These are phyloP conservation scores for Hydrolagus colliei DNA, from an alignment of 2,797 vertebrate genomes.

Conservation along the genomic window DNA sequence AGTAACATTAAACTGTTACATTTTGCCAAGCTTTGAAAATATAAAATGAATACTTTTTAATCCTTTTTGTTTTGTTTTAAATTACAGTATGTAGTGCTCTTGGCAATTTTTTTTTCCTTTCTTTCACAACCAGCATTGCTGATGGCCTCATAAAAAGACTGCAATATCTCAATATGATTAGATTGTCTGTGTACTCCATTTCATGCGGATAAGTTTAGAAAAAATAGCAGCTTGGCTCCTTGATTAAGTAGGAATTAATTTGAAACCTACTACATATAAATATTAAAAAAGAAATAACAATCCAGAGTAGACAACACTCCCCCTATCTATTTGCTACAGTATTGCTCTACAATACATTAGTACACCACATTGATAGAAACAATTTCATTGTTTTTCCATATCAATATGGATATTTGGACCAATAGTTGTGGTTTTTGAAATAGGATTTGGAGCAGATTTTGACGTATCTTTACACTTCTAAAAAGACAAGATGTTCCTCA, in stretches of 20 bases:
- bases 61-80: not conserved
- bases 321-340: not conserved
- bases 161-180: not conserved
- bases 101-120: not conserved
- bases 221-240: not conserved
- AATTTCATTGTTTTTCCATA: not conserved
- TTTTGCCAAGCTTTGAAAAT: not conserved
- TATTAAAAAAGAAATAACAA: not conserved
- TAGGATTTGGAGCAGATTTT: not conserved
- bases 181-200: not conserved
- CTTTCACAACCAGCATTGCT: not conserved
- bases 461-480: not conserved
- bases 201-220: not conserved
- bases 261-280: not conserved
- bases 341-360: not conserved
- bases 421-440: not conserved
- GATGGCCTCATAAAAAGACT: not conserved
- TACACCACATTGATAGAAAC: not conserved
- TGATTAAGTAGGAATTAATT: not conserved
- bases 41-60: not conserved
- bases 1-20: not conserved
- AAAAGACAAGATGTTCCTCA: not conserved
- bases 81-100: not conserved
- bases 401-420: not conserved
- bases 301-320: not conserved